phyloP scores from a whole-genome alignment of 2,113 vertebrate species.

The Menura novaehollandiae region DNA sequence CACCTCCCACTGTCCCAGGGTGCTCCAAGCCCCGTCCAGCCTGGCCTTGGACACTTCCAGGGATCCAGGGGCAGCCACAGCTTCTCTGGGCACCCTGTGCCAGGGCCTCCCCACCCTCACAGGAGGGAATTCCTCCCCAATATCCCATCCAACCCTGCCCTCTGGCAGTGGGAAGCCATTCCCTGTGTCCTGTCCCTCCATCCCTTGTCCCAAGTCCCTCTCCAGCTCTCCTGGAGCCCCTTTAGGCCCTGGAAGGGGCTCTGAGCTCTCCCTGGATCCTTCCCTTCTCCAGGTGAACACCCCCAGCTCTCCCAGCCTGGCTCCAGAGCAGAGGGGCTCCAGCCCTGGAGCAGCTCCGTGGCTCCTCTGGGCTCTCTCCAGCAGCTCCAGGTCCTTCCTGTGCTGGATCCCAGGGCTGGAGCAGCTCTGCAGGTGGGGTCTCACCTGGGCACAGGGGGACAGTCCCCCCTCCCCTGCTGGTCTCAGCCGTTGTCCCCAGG shows the following conservation, averaged over 20 bases:
- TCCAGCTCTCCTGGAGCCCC: not conserved
- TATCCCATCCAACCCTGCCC: rapidly evolving
- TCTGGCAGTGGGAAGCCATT: not conserved
- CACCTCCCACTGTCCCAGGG: not conserved
- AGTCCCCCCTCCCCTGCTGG: not conserved
- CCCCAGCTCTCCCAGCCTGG: not conserved
- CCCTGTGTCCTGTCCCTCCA: no score
- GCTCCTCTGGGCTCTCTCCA: no score
- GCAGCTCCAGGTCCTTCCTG: not conserved
- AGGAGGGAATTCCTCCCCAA: not conserved
- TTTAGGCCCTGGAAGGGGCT: rapidly evolving
- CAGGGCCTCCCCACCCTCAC: not conserved
- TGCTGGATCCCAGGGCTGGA: no score
- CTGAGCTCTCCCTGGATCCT: not conserved
- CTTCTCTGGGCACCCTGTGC: not conserved
- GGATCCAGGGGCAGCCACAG: not conserved
- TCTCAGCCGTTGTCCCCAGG: not conserved
- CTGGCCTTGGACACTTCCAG: not conserved
- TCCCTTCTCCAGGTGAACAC: not conserved
- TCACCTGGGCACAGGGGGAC: no score
- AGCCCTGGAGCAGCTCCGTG: no score
- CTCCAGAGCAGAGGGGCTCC: no score
- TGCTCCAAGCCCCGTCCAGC: not conserved
- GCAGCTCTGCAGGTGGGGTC: no score
- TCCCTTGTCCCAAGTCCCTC: not conserved